Evolutionary conservation across 2,113 vertebrate genomes (phyloP), one percentile per base, ranked within the genome.

Genomic region (Geococcyx californianus): DNA sequence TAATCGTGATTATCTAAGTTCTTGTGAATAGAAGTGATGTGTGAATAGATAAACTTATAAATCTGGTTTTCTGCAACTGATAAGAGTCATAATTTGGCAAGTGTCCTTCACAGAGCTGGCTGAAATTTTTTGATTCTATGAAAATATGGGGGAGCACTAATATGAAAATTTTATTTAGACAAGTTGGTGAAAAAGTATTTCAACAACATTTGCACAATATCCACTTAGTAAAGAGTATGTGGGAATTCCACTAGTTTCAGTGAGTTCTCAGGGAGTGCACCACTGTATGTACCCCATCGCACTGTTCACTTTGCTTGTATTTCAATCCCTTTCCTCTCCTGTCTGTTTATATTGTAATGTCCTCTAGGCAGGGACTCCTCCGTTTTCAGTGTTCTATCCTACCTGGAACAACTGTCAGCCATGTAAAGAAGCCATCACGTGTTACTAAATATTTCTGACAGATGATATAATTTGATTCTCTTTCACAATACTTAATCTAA

Each of bases 181-280:
- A 47, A 60, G 44, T 76, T 88, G 73, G 49, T 94, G 90, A 92
- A 83, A 92, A 85, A 59, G 12, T 76, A 44, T 89, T 95, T 95
- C 88, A 95, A 23, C 42, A 63, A 66, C 1, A 4, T 84, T 90
- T 92, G 91, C 84, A 74, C 42, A 81, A 5, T 72, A 60, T 18
- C 28, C 26, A 23, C 33, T 28, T 62, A 54, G 31, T 66, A 24
- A 84, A 49, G 47, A 72, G 24, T 21, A 5, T 68, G 4, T 64
- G 42, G 20, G 26, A 18, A 59, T 89, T 90, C 20, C 58, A 42
- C 5, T 52, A 68, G 62, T 63, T 59, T 74, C 56, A 44, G 9
- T 2, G 72, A 58, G 16, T 47, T 93, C 56, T 47, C 20, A 26
- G 66, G 23, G 11, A 33, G 13, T 24, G 5, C 56, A 38, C n/a